Evolutionary conservation across 2,888 invertebrate species (phyloP), one percentile per base, ranked within the genome.

Genomic region (Sicus ferrugineus): DNA sequence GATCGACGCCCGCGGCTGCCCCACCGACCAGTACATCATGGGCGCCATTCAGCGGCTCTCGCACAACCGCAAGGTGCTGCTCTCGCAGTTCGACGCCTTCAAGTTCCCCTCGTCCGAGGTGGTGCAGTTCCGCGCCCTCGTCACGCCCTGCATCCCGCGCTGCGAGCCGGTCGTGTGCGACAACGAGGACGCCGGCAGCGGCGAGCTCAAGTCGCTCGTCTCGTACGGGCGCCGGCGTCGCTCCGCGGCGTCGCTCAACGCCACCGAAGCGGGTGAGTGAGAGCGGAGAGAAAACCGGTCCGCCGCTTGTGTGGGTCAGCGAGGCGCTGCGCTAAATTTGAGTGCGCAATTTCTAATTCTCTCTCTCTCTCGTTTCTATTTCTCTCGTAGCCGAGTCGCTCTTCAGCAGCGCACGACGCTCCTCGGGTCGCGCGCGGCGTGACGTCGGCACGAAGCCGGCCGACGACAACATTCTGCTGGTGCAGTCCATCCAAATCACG

Each of bases 31-130:
- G 82, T 93, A 94, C 85, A 96, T 96, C 85, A 95, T 96, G 95
- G 95, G 95, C 94, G 94, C 95, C 59, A 89, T 96, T 74, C 93
- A 93, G 87, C 94, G 95, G 86, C 92, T 94, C 59, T 89, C 90
- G 59, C 89, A 90, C 78, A 90, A 91, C 76, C 93, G 92, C 86
- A 94, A 95, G 90, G 90, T 93, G 80, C 88, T 96, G 75, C 87
- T 95, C 71, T 95, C 96, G 16, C 93, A 95, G 86, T 96, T 97
- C 87, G 96, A 96, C 85, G 96, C 96, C 48, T 97, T 97, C 90
- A 96, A 97, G 86, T 97, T 97, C 88, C 96, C 96, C 54, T 95
- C 95, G 54, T 95, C 95, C 16, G 96, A 96, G 85, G 93, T 96
- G 72, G 96, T 97, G 9, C 96, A 96, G 84, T 97, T 97, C 91